Conservation (phyloP, 2,113 vertebrate species). For the Chroicocephalus ridibundus region DNA sequence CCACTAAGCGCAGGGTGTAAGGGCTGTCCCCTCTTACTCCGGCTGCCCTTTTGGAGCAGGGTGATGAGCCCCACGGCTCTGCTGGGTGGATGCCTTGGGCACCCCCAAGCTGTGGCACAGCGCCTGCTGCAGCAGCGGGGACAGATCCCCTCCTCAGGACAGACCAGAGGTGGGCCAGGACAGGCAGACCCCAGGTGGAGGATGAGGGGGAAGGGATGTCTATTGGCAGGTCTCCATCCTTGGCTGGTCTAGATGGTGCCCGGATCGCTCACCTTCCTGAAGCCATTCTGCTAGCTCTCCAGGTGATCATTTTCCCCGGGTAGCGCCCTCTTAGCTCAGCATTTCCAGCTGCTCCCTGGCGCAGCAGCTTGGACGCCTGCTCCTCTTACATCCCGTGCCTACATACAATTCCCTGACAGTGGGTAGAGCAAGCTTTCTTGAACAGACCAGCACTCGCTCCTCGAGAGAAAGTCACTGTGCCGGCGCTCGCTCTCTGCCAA, state of each 20-base stretch:
- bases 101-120: background rate
- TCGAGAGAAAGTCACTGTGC: background rate
- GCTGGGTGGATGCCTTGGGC: background rate
- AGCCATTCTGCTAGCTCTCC: background rate
- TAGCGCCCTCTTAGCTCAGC: background rate
- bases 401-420: fast-evolving
- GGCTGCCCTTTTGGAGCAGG: background rate
- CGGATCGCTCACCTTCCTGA: background rate
- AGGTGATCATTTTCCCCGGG: background rate
- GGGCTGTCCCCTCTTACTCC: background rate
- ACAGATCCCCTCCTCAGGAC: background rate
- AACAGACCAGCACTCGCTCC: fast-evolving
- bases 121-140: background rate
- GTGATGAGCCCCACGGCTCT: fast-evolving
- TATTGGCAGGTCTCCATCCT: background rate
- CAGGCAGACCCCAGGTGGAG: background rate
- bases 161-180: background rate
- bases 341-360: background rate
- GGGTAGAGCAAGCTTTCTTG: background rate
- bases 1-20: background rate
- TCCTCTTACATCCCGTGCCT: background rate
- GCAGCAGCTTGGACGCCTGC: background rate
- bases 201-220: background rate
- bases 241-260: background rate
- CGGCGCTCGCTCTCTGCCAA: background rate